These are phyloP conservation scores for Brachyptera risi DNA, from an alignment of 2,888 invertebrate genomes.

Conservation along the genomic window DNA sequence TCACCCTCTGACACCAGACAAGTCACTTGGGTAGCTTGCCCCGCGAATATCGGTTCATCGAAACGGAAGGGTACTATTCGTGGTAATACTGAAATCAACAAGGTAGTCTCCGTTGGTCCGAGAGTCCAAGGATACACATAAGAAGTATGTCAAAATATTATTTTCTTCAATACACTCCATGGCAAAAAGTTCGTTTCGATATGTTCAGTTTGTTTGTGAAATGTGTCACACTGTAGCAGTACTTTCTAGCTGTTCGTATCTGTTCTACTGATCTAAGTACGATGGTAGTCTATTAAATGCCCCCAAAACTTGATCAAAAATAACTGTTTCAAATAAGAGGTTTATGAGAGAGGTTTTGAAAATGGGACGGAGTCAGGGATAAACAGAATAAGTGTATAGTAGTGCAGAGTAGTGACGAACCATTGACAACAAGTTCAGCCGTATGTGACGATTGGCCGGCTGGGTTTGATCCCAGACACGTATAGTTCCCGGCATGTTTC, in stretches of 20 bases:
- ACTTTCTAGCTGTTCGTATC: too few relatives aligned
- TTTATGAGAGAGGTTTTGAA: background rate
- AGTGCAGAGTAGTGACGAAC: constrained; percentile 46
- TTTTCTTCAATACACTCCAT: background rate
- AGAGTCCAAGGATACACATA: too few relatives aligned
- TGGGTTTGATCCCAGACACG: constrained; percentile 60
- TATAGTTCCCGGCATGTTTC: constrained; percentile 62
- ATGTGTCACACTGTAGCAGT: too few relatives aligned
- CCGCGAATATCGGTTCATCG: constrained; percentile 68
- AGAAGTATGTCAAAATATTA: too few relatives aligned
- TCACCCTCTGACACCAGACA: constrained; percentile 61
- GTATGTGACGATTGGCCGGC: constrained; percentile 59
- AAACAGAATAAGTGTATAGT: background rate
- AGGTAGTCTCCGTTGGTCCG: background rate
- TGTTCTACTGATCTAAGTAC: too few relatives aligned
- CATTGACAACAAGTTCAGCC: constrained; percentile 62
- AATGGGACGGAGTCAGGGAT: too few relatives aligned
- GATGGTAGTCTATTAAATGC: too few relatives aligned
- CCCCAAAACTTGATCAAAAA: too few relatives aligned
- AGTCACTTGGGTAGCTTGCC: constrained; percentile 72
- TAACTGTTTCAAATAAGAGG: too few relatives aligned
- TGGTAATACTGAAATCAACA: constrained; percentile 66
- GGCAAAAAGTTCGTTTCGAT: background rate
- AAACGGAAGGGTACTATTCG: constrained; percentile 78
- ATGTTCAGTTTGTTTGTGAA: background rate